phyloP scores from a whole-genome alignment of 2,888 invertebrate genomes.

The Drosophila subsilvestris region DNA sequence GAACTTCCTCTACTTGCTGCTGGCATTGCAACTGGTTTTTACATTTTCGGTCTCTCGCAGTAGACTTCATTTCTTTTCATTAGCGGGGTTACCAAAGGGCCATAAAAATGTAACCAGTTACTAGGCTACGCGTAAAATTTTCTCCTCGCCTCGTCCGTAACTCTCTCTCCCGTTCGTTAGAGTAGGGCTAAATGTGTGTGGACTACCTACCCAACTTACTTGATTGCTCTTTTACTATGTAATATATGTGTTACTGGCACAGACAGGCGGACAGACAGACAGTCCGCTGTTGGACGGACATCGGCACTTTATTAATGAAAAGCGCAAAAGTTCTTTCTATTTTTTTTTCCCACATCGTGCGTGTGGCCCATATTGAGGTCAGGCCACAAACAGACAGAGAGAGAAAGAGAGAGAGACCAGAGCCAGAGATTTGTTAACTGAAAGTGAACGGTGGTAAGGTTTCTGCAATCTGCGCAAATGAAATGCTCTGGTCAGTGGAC shows the following conservation, averaged over 20 bases:
- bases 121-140: conserved; percentile 48
- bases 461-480: conserved; percentile 43
- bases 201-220: conserved; percentile 15
- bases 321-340: conserved; percentile 60
- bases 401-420: neutral
- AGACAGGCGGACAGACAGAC: conserved; percentile 16
- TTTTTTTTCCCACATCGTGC: conserved; percentile 46
- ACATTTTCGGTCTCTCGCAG: conserved; percentile 43
- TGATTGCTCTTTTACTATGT: conserved; percentile 51
- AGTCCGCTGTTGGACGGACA: conserved; percentile 19
- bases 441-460: conserved; percentile 41
- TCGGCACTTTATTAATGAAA: conserved; percentile 74
- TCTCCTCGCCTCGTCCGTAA: conserved; percentile 49
- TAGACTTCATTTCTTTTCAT: conserved; percentile 73
- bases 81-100: conserved; percentile 61
- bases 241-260: conserved; percentile 67
- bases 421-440: conserved; percentile 36
- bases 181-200: conserved; percentile 2
- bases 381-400: neutral
- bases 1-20: conserved; percentile 27
- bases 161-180: conserved; percentile 30
- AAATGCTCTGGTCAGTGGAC: conserved; percentile 40
- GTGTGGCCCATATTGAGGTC: conserved; percentile 63
- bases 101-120: conserved; percentile 76
- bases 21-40: conserved; percentile 64